phyloP scores from a whole-genome alignment of 2,797 vertebrate species.

The Gobionotothen gibberifrons region DNA sequence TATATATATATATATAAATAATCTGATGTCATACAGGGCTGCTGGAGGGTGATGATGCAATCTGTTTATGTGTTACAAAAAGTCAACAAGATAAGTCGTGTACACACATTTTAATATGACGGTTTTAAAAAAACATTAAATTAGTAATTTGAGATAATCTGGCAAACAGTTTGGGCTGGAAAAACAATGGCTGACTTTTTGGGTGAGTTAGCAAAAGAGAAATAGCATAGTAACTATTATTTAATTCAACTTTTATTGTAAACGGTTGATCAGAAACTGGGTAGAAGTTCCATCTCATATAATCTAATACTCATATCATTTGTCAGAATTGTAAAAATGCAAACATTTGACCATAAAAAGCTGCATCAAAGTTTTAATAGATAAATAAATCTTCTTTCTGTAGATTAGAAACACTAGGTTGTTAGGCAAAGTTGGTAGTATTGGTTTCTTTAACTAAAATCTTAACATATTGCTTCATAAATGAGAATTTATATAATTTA shows the following conservation, averaged over 20 bases:
- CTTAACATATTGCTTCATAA: conserved; percentile 73
- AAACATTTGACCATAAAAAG: conserved; percentile 36
- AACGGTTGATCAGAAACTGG: conserved; percentile 26
- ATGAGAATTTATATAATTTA: conserved; percentile 75
- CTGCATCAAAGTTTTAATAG: conserved; percentile 44
- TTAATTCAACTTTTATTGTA: conserved; percentile 28
- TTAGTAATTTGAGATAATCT: conserved; percentile 10
- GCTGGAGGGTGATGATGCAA: conserved; percentile 64
- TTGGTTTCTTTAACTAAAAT: conserved; percentile 75
- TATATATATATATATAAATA: background rate
- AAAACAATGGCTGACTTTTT: background rate
- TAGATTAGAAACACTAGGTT: conserved; percentile 70
- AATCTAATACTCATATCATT: conserved; percentile 48
- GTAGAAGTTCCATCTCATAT: conserved; percentile 30
- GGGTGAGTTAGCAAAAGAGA: conserved; percentile 2
- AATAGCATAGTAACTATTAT: conserved; percentile 27
- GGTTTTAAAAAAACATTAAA: conserved; percentile 7
- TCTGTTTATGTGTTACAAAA: conserved; percentile 65
- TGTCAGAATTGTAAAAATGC: conserved; percentile 37
- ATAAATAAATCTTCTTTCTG: conserved; percentile 48
- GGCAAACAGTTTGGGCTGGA: background rate
- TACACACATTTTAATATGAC: conserved; percentile 30
- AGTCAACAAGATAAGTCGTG: conserved; percentile 12
- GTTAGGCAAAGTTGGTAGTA: conserved; percentile 64
- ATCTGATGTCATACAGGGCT: conserved; percentile 56